These are phyloP conservation scores for Fratercula arctica DNA, from an alignment of 2,797 vertebrate species.

Conservation along the genomic window DNA sequence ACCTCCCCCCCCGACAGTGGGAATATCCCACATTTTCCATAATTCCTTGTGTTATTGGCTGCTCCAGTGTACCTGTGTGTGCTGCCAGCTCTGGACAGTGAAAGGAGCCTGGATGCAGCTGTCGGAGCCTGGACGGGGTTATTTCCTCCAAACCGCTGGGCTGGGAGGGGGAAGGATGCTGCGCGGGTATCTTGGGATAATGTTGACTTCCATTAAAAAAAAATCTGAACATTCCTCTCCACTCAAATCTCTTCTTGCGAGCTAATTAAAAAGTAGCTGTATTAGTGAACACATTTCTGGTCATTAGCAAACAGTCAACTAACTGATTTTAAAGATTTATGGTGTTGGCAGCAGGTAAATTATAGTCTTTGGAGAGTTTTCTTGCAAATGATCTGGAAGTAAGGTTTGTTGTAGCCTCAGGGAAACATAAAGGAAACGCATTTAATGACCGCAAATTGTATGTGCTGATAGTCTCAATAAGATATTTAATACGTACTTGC, in stretches of 20 bases:
- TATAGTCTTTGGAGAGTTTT: constrained; percentile 32
- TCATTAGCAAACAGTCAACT: constrained; percentile 65
- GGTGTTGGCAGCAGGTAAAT: constrained; percentile 55
- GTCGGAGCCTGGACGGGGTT: not conserved
- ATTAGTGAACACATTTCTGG: constrained; percentile 35
- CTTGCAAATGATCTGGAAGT: constrained; percentile 41
- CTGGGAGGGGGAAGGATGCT: not conserved
- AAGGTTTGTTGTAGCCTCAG: constrained; percentile 54
- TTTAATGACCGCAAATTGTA: constrained; percentile 44
- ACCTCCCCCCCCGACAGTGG: not conserved
- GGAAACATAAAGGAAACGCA: constrained; percentile 55
- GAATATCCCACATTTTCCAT: not conserved
- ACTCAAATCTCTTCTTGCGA: not conserved
- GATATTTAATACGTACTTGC: constrained; percentile 22
- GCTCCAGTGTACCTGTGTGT: not conserved
- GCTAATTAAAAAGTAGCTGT: constrained; percentile 63
- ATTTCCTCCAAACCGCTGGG: not conserved
- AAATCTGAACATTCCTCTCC: not conserved
- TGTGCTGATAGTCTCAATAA: constrained; percentile 46
- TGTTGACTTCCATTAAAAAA: not conserved
- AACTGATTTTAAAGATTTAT: constrained; percentile 64
- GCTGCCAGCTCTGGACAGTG: not conserved
- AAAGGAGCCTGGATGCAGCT: not conserved
- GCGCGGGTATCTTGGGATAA: not conserved
- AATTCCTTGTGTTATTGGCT: not conserved